Conservation (phyloP, 2,797 vertebrate species). For the Chelon labrosus region DNA sequence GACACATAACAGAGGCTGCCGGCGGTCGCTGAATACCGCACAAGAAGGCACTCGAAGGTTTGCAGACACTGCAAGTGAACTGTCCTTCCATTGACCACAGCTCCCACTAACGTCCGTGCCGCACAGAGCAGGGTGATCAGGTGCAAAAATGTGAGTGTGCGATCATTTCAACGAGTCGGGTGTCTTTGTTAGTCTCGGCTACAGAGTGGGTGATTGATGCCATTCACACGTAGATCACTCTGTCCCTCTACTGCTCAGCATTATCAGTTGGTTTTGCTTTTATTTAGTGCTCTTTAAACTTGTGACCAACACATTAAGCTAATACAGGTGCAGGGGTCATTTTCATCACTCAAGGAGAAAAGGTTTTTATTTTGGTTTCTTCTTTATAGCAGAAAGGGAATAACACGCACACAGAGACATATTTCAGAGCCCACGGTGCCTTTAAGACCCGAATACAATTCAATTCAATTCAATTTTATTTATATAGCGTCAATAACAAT, state of each 20-base stretch:
- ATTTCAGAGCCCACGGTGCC: too few species aligned
- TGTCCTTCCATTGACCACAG: not conserved
- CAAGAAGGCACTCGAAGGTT: conserved; percentile 19
- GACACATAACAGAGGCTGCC: conserved; percentile 1
- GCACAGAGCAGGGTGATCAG: not conserved
- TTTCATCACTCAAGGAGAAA: not conserved
- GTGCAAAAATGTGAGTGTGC: not conserved
- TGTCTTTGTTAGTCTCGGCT: not conserved
- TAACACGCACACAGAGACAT: not conserved
- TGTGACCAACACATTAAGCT: not conserved
- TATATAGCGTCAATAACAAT: too few species aligned
- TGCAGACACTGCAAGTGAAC: conserved; percentile 7
- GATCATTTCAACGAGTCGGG: too few species aligned
- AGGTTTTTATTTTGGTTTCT: not conserved
- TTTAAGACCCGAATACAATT: too few species aligned
- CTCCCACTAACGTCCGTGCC: too few species aligned
- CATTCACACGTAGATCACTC: too few species aligned
- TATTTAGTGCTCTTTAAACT: not conserved
- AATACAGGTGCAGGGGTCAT: not conserved
- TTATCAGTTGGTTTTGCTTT: not conserved
- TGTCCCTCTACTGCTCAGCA: not conserved
- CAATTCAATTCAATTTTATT: too few species aligned
- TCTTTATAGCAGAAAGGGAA: not conserved
- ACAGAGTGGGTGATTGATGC: not conserved
- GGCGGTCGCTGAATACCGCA: conserved; percentile 8